phyloP scores from a whole-genome alignment of 1,140 invertebrate species.

The Centruroides vittatus region DNA sequence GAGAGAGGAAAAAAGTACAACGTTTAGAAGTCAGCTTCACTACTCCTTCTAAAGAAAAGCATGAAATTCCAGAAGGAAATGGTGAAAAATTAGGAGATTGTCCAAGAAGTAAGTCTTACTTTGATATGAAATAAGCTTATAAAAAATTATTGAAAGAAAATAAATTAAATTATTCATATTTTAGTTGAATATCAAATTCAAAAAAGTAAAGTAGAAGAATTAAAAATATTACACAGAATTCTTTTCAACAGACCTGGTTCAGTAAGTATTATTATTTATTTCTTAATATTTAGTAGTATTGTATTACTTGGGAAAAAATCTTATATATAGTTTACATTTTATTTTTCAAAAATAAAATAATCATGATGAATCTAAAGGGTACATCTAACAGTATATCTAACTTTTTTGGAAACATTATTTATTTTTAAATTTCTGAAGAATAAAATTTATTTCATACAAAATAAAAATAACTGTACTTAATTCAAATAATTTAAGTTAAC shows the following conservation, averaged over 20 bases:
- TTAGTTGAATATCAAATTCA: slow-evolving; percentile 26
- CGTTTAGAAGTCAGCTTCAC: slow-evolving; percentile 24
- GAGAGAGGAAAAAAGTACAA: slow-evolving; percentile 30
- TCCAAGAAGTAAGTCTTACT: slow-evolving; percentile 23
- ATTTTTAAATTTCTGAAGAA: no score
- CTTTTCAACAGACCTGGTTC: slow-evolving; percentile 25
- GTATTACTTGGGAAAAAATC: no score
- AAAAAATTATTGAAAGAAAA: neutral
- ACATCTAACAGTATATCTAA: no score
- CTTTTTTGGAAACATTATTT: no score
- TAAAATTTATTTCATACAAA: no score
- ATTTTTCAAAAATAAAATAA: no score
- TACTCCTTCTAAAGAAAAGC: slow-evolving; percentile 19
- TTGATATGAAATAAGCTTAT: neutral
- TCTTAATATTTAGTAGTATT: no score
- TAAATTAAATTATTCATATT: neutral
- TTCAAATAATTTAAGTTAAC: no score
- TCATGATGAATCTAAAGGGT: no score
- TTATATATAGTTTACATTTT: no score
- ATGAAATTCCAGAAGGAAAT: slow-evolving; percentile 27
- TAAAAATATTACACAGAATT: slow-evolving; percentile 28
- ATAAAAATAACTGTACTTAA: no score
- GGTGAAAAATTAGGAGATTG: slow-evolving; percentile 30
- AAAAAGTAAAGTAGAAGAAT: slow-evolving; percentile 24
- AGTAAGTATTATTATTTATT: slow-evolving; percentile 19